Conservation (phyloP, 2,888 invertebrate genomes). For the Rosalia funebris region DNA sequence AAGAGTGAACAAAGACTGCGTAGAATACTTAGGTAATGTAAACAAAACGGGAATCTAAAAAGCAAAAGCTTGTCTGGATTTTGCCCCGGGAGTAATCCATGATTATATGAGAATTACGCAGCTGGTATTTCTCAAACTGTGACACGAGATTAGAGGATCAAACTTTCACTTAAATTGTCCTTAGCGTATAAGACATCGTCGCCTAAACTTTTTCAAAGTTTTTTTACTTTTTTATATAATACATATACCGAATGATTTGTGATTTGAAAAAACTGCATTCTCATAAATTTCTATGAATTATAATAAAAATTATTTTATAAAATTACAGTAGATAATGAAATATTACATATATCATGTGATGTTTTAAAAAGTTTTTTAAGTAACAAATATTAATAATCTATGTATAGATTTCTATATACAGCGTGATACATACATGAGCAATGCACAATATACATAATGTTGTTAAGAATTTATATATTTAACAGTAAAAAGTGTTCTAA, state of each 20-base stretch:
- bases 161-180: slow-evolving; percentile 15
- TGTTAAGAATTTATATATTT: no score
- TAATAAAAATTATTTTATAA: not conserved
- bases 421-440: no score
- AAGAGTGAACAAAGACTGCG: no score
- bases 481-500: no score
- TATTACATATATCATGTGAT: not conserved
- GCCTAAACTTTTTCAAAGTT: not conserved
- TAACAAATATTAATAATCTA: no score
- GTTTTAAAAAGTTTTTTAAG: not conserved
- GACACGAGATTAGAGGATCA: slow-evolving; percentile 34
- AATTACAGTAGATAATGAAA: not conserved
- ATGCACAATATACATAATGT: no score
- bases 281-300: no score
- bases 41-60: slow-evolving; percentile 39
- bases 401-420: no score
- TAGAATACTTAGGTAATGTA: slow-evolving; percentile 6
- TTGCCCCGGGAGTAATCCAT: slow-evolving; percentile 50
- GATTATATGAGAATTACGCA: slow-evolving; percentile 54
- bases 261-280: not conserved
- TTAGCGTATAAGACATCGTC: no score
- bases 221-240: not conserved
- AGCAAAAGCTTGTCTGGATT: slow-evolving; percentile 54
- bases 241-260: not conserved
- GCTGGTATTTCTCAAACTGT: slow-evolving; percentile 39